phyloP scores from a whole-genome alignment of 2,888 invertebrate species.

The Ennomos erosarius region DNA sequence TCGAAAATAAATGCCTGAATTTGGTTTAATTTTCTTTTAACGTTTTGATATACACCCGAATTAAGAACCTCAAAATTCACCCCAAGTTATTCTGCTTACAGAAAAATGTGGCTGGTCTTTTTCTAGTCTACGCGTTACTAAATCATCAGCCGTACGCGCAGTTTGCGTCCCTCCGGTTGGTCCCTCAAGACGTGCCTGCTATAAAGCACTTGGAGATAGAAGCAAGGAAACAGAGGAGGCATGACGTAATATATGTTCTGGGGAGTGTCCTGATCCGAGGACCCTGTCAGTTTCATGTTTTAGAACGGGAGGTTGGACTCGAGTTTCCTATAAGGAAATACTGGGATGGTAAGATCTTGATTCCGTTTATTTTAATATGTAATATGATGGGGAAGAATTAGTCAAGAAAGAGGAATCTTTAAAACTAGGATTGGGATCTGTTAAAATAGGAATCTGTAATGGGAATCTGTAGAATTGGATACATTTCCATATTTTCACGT shows the following conservation, averaged over 20 bases:
- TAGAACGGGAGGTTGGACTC: conserved; percentile 61
- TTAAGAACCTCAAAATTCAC: too few relatives aligned
- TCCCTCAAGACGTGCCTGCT: conserved; percentile 59
- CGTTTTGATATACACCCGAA: too few relatives aligned
- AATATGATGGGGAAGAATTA: too few relatives aligned
- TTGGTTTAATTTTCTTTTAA: too few relatives aligned
- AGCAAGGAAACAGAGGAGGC: conserved; percentile 55
- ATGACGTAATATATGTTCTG: conserved; percentile 68
- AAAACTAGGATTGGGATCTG: too few relatives aligned
- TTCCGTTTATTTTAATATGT: too few relatives aligned
- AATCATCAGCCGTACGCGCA: conserved; percentile 64
- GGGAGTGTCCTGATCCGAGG: conserved; percentile 60
- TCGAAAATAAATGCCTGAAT: too few relatives aligned
- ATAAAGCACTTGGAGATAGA: conserved; percentile 56
- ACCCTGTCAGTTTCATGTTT: conserved; percentile 61
- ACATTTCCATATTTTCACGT: too few relatives aligned
- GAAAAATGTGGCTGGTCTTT: conserved; percentile 69
- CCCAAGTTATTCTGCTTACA: conserved; percentile 40
- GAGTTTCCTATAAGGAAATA: conserved; percentile 64
- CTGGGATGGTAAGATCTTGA: conserved; percentile 59
- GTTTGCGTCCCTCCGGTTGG: conserved; percentile 61
- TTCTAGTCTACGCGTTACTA: conserved; percentile 66
- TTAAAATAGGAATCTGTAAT: too few relatives aligned
- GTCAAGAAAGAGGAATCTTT: too few relatives aligned
- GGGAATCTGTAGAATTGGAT: too few relatives aligned